Evolutionary conservation across 2,888 invertebrate genomes (phyloP), one percentile per base, ranked within the genome.

Genomic region (Dyspetes luteomarginatus): DNA sequence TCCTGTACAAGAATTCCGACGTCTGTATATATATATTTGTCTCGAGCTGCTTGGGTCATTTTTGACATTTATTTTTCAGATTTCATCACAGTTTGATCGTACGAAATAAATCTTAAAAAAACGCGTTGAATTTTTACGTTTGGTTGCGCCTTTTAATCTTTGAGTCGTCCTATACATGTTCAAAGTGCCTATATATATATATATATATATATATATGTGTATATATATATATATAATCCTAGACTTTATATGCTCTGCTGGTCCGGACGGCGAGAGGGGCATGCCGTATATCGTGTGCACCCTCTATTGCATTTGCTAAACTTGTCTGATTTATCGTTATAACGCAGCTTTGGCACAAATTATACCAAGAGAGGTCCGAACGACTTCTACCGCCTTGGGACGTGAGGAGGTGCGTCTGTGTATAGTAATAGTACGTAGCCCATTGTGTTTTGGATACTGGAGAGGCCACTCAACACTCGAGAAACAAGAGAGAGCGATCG

Each of bases 261-360:
- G 19, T 9, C 36, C 45, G 17, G n/a, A 17, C 48, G 36, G 19
- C 22, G 50, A 26, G 4, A 30, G 48, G 41, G 17, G 17, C 45
- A 48, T 17, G 24, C 30, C 64, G 48, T 50, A 68, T 60, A 71
- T 64, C 52, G 9, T 24, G 30, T 50, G 24, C 52, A 69, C 69
- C 64, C 69, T 71, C 56, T 17, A 79, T 74, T 50, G 75, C 65
- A n/a, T 56, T 48, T 52, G 56, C 69, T 69, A 79, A 78, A 15
- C 17, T 17, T 74, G 67, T 79, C 75, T 68, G 68, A 79, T 67
- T 79, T 79, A 79, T 52, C 62, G 69, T 75, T 69, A 75, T 79
- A 69, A 75, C 69, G 17, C 48, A 79, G 69, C 67, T 69, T 48
- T 36, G 41, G 43, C 73, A 60, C 55, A 50, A 78, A 78, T 78